Conservation (phyloP, 2,113 vertebrate genomes). For the Eolophus roseicapilla region DNA sequence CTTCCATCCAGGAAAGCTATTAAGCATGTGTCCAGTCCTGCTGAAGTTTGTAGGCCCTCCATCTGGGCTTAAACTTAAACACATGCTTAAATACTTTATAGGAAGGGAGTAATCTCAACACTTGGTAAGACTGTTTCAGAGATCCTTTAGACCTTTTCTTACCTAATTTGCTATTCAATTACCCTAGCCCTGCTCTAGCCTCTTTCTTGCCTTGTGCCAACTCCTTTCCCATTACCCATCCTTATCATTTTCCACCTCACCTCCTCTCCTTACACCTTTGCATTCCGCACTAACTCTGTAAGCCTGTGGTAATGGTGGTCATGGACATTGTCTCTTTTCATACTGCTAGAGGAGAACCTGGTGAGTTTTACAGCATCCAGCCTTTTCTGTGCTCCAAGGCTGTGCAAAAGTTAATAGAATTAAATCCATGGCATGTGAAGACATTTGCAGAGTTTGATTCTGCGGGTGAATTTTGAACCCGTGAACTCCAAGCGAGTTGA, state of each 20-base stretch:
- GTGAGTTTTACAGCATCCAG: not conserved
- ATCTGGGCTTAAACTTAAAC: not conserved
- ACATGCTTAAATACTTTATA: slow-evolving; percentile 2
- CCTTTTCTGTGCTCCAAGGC: not conserved
- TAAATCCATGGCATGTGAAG: slow-evolving; percentile 32
- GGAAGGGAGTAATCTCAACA: not conserved
- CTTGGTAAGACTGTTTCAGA: not conserved
- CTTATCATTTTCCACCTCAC: not conserved
- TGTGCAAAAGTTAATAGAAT: slow-evolving; percentile 13
- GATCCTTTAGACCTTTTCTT: not conserved
- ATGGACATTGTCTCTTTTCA: slow-evolving; percentile 2
- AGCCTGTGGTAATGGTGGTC: not conserved
- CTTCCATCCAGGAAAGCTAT: not conserved
- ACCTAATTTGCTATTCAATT: not conserved
- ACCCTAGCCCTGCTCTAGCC: not conserved
- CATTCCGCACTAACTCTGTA: not conserved
- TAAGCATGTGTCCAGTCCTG: not conserved
- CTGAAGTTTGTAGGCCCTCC: not conserved
- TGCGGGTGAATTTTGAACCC: slow-evolving; percentile 67
- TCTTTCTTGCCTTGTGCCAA: not conserved
- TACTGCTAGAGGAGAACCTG: not conserved
- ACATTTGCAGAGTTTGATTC: slow-evolving; percentile 10
- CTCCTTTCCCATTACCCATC: not conserved
- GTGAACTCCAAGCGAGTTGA: slow-evolving; percentile 62
- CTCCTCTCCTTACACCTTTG: not conserved